phyloP scores from a whole-genome alignment of 2,113 vertebrate species.

The Gobiocypris rarus region DNA sequence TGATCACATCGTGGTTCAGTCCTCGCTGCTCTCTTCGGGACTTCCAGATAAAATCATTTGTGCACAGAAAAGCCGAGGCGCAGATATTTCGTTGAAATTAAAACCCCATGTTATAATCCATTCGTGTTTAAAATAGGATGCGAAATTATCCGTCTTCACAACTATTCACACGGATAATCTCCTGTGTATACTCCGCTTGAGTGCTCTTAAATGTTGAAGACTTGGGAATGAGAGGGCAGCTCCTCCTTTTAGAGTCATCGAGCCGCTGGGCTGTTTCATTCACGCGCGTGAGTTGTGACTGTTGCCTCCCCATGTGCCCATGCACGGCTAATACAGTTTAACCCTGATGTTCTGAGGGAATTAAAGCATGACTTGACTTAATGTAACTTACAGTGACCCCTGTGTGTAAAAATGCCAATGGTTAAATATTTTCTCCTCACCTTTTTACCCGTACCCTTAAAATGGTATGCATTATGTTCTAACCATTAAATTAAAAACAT shows the following conservation, averaged over 20 bases:
- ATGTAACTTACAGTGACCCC: background rate
- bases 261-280: conserved; percentile 20
- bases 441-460: too few species aligned
- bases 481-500: too few species aligned
- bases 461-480: too few species aligned
- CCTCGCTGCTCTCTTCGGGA: background rate
- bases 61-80: background rate
- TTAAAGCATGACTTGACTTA: background rate
- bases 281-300: background rate
- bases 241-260: conserved; percentile 4
- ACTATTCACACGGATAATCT: background rate
- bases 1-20: background rate
- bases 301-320: conserved; percentile 30
- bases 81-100: background rate
- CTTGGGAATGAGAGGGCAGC: conserved; percentile 22
- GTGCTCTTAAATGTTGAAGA: conserved; percentile 10
- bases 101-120: background rate
- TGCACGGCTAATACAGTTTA: background rate
- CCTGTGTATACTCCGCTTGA: background rate
- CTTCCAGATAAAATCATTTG: background rate
- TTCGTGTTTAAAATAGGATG: background rate
- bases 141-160: background rate
- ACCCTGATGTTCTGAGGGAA: background rate
- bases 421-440: background rate
- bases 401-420: background rate